Conservation (phyloP, 2,797 vertebrate genomes). For the Sciurus vulgaris region DNA sequence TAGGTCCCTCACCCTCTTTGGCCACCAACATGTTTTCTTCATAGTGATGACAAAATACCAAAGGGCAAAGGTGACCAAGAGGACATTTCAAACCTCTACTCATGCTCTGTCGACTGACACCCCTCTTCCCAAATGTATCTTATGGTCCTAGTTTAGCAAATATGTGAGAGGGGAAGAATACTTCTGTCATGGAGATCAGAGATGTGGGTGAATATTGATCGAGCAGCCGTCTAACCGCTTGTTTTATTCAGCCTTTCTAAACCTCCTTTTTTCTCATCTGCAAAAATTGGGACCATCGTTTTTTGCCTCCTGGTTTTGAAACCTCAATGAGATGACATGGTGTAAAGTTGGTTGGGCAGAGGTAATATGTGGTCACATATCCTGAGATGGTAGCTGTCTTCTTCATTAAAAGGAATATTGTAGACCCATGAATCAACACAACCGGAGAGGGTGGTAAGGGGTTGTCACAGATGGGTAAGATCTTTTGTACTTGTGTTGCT, state of each 20-base stretch:
- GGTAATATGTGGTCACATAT: background rate
- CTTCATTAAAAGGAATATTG: background rate
- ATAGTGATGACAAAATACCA: background rate
- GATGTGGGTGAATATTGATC: background rate
- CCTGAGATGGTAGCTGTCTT: background rate
- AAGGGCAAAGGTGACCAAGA: background rate
- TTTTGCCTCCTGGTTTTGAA: background rate
- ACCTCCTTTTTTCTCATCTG: background rate
- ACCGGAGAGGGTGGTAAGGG: background rate
- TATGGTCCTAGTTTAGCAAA: background rate
- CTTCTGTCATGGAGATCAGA: background rate
- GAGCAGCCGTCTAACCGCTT: background rate
- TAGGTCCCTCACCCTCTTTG: background rate
- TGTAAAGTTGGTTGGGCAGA: background rate
- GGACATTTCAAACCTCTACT: background rate
- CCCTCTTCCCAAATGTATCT: background rate
- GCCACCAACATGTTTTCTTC: background rate
- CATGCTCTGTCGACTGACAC: background rate
- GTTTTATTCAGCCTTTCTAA: conserved; percentile 12
- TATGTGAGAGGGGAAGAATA: background rate
- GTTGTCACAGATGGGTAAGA: background rate
- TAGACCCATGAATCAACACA: background rate
- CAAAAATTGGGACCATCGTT: background rate
- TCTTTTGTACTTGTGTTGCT: background rate
- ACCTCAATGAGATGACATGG: background rate